Percentiles rank a stretch among this genome's conserved stretches.
Evolutionary conservation across 2,797 vertebrate species (phyloP).

Genomic region (Euthynnus affinis): DNA sequence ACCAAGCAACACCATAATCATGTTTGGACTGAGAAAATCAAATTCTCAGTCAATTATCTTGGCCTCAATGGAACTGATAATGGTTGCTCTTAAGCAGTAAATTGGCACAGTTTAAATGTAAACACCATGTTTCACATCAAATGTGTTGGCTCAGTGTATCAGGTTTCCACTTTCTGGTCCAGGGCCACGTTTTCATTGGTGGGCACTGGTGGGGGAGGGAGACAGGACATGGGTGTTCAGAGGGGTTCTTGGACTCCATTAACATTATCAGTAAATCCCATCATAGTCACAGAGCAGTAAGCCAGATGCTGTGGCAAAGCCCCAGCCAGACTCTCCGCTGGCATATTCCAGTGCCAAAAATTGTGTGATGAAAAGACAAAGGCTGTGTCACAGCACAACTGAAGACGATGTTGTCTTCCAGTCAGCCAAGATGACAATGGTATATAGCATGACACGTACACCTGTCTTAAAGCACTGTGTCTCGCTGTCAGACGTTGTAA

Average conservation of each 20-base stretch:
- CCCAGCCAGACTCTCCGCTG: constrained; percentile 48
- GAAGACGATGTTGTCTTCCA: constrained; percentile 67
- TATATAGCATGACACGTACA: constrained; percentile 51
- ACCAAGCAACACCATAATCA: constrained; percentile 77
- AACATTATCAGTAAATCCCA: constrained; percentile 82
- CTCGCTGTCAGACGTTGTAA: constrained; percentile 18
- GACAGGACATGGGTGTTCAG: constrained; percentile 34
- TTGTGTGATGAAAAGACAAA: constrained; percentile 70
- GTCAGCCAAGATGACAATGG: constrained; percentile 66
- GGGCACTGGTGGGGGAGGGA: constrained; percentile 35
- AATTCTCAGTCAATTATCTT: constrained; percentile 83
- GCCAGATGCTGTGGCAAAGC: constrained; percentile 62
- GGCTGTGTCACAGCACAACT: constrained; percentile 58
- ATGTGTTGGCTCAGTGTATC: constrained; percentile 73
- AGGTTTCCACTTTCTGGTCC: constrained; percentile 68
- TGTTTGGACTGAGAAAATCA: constrained; percentile 83
- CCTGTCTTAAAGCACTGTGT: constrained; percentile 49
- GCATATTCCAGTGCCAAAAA: constrained; percentile 64
- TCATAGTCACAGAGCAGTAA: constrained; percentile 64
- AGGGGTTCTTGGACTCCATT: constrained; percentile 75
- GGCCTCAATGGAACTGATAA: constrained; percentile 78
- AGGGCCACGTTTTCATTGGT: constrained; percentile 61
- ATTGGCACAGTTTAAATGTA: constrained; percentile 83
- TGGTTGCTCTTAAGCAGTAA: constrained; percentile 78
- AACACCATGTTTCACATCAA: constrained; percentile 81